phyloP scores from a whole-genome alignment of 2,113 vertebrate genomes.

The Egretta garzetta region DNA sequence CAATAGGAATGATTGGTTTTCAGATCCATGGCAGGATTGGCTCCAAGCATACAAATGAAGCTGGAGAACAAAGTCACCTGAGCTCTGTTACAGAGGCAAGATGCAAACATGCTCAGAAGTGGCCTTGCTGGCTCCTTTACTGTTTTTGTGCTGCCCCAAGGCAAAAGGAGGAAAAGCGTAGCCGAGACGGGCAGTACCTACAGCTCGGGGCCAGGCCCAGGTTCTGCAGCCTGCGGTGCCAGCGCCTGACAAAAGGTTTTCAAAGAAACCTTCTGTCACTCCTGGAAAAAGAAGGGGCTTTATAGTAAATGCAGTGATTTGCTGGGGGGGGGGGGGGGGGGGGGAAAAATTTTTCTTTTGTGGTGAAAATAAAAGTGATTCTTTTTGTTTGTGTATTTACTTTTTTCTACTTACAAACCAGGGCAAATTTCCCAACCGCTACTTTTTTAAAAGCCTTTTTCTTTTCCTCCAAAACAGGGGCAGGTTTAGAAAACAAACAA shows the following conservation, averaged over 20 bases:
- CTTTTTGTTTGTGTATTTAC: background rate
- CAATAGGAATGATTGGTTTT: constrained; percentile 33
- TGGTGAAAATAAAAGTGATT: background rate
- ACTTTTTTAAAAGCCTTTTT: background rate
- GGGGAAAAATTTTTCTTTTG: background rate
- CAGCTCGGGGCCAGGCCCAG: background rate
- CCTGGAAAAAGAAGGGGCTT: background rate
- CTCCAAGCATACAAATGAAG: constrained; percentile 35
- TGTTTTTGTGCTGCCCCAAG: background rate
- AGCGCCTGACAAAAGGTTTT: background rate
- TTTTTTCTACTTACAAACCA: background rate
- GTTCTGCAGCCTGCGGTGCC: background rate
- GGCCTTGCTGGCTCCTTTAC: background rate
- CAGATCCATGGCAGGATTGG: background rate
- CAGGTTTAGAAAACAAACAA: background rate
- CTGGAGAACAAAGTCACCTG: constrained; percentile 6
- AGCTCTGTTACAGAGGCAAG: background rate
- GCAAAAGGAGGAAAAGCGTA: background rate
- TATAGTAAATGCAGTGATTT: background rate
- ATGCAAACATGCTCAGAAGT: background rate
- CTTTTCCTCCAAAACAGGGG: background rate
- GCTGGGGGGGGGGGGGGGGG: background rate
- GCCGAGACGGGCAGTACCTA: background rate
- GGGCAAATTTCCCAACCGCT: background rate
- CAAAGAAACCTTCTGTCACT: background rate